Evolutionary conservation across 1,140 invertebrate genomes (phyloP), one percentile per base, ranked within the genome.

Genomic region (Wiebesia pumilae): DNA sequence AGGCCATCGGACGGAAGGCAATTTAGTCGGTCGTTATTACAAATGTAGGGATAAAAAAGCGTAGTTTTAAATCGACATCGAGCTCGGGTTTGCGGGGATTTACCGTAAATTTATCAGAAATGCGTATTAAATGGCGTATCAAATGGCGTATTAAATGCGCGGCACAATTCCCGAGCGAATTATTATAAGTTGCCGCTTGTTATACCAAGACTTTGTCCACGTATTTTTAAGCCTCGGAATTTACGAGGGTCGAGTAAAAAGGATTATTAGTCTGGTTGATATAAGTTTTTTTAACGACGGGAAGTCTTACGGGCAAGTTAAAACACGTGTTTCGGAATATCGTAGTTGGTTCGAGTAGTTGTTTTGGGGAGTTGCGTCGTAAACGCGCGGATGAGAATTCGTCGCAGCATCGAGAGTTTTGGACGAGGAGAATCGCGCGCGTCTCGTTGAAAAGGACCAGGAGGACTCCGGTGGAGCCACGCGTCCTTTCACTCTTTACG

Each of bases 231-330:
- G 51, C 33, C 33, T 79, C 27, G 30, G 33, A 80, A 81, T 67
- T 81, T 81, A 81, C 40, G 62, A 77, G 27, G n/a, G 35, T 2
- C n/a, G n/a, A 71, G 6, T 21, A 27, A 62, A 27, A 62, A 27
- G 58, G 3, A 62, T 27, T 62, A 24, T 62, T 62, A n/a, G 54
- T 81, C 62, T 73, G 71, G 69, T 40, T 33, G 19, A 43, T 27
- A 30, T 40, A 47, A 38, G 33, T 77, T 77, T 84, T 58, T 86
- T 81, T 86, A 58, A 81, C 85, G 85, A 81, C 85, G 75, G 79
- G 85, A 86, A 86, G 85, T 47, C 30, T 77, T 54, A 69, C 33
- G 67, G 69, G 65, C 78, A 14, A 62, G 35, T 27, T 40, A 69
- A 86, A 54, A 86, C 85, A 67, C 79, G 71, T 78, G 79, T 86